Percentiles rank a stretch among this genome's conserved stretches.
These are phyloP conservation scores for Phasianus colchicus DNA, from an alignment of 2,113 vertebrate genomes.

Conservation along the genomic window DNA sequence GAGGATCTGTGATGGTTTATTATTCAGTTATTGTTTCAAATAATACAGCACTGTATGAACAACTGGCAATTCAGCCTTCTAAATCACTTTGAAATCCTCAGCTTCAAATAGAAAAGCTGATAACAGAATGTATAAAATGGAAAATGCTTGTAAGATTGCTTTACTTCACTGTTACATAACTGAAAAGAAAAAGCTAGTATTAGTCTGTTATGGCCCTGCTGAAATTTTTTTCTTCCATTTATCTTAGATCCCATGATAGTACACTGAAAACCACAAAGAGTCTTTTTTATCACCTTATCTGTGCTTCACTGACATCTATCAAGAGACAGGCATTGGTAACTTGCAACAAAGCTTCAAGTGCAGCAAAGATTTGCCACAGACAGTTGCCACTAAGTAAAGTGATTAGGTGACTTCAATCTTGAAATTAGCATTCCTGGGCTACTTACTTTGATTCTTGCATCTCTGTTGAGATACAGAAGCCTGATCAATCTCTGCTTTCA, in stretches of 20 bases:
- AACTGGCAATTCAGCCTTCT: neutral
- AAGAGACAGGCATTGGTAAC: neutral
- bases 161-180: neutral
- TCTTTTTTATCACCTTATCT: neutral
- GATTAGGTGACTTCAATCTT: neutral
- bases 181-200: neutral
- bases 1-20: neutral
- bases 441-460: neutral
- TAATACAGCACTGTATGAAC: neutral
- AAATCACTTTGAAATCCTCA: neutral
- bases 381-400: neutral
- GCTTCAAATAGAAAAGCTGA: neutral
- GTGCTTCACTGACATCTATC: neutral
- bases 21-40: neutral
- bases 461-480: neutral
- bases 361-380: neutral
- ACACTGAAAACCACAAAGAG: neutral
- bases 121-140: neutral
- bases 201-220: neutral
- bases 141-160: neutral
- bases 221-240: neutral
- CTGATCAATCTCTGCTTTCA: neutral
- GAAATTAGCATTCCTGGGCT: neutral
- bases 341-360: neutral
- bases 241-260: accelerated